These are phyloP conservation scores for Distichodus sexfasciatus DNA, from an alignment of 2,797 vertebrate species.

Conservation along the genomic window DNA sequence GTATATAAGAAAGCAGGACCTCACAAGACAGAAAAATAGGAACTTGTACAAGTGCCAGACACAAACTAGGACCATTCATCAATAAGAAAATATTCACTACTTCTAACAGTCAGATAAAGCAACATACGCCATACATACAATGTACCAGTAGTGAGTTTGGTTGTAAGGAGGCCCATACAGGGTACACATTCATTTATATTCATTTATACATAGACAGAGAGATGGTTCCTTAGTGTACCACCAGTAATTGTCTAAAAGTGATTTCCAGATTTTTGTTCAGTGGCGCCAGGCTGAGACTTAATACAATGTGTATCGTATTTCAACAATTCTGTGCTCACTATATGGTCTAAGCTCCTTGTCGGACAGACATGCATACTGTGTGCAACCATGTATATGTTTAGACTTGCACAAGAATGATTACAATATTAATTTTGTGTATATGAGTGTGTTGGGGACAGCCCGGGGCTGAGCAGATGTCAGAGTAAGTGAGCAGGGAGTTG, in stretches of 20 bases:
- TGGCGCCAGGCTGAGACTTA: neutral
- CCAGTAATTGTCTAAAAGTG: slow-evolving; percentile 29
- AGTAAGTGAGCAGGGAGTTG: slow-evolving; percentile 79
- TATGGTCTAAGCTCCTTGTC: neutral
- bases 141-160: slow-evolving; percentile 23
- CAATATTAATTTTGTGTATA: slow-evolving; percentile 38
- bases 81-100: slow-evolving; percentile 40
- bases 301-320: neutral
- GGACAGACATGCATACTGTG: slow-evolving; percentile 20
- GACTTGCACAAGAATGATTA: slow-evolving; percentile 33
- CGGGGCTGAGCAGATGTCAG: slow-evolving; percentile 81
- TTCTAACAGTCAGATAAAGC: slow-evolving; percentile 46
- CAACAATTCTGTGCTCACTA: neutral
- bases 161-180: slow-evolving; percentile 28
- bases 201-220: slow-evolving; percentile 12
- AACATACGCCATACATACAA: slow-evolving; percentile 37
- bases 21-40: slow-evolving; percentile 30
- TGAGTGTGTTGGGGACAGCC: slow-evolving; percentile 60
- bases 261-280: slow-evolving; percentile 11
- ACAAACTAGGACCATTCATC: slow-evolving; percentile 47
- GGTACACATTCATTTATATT: slow-evolving; percentile 29
- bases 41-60: slow-evolving; percentile 32
- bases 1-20: slow-evolving; percentile 33
- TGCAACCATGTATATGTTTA: slow-evolving; percentile 28
- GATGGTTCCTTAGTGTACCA: slow-evolving; percentile 15